A percentile compares a stretch with the other conserved stretches of the same genome.
phyloP scores from a whole-genome alignment of 1,140 invertebrate genomes.

The Drosophila pectinifera region DNA sequence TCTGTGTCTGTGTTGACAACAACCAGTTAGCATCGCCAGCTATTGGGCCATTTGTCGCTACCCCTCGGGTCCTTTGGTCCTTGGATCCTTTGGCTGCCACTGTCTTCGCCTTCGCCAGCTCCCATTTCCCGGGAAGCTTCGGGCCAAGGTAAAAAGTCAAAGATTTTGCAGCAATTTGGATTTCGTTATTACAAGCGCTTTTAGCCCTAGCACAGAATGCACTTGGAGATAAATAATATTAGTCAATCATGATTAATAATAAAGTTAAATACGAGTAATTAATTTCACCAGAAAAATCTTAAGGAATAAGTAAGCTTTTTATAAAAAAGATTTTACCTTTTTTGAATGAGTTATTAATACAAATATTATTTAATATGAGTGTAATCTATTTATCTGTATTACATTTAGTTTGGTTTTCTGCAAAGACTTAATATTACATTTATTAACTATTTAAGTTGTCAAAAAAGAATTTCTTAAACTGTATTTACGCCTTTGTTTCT shows the following conservation, averaged over 20 bases:
- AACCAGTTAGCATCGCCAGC: constrained; percentile 58
- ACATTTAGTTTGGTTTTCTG: neutral
- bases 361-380: too few species aligned
- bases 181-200: constrained; percentile 49
- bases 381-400: too few species aligned
- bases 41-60: constrained; percentile 58
- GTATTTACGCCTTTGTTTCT: neutral
- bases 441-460: neutral
- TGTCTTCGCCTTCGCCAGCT: constrained; percentile 35
- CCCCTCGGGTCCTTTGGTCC: constrained; percentile 30
- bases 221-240: neutral
- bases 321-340: neutral
- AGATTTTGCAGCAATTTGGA: constrained; percentile 59
- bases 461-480: neutral
- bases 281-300: neutral
- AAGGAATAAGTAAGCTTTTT: neutral
- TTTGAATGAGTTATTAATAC: too few species aligned
- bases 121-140: constrained; percentile 13
- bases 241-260: fast-evolving
- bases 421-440: neutral
- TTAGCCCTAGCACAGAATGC: constrained; percentile 13
- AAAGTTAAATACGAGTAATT: too few species aligned
- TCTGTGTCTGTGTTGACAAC: constrained; percentile 47
- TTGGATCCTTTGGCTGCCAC: constrained; percentile 33
- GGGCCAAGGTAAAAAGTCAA: constrained; percentile 74